phyloP scores from a whole-genome alignment of 2,797 vertebrate species.

The Pipistrellus nathusii region DNA sequence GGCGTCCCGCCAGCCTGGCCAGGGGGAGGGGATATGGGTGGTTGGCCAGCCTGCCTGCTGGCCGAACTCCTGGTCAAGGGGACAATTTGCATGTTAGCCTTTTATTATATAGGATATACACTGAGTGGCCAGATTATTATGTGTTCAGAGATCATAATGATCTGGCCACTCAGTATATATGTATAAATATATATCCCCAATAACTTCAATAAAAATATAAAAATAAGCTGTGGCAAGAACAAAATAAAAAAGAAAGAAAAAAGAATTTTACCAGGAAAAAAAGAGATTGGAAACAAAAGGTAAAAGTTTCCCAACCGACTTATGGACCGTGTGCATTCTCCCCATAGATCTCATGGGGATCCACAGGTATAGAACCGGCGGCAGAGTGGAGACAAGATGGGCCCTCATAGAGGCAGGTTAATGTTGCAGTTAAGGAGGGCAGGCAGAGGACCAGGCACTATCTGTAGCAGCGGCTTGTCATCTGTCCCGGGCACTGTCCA shows the following conservation, averaged over 20 bases:
- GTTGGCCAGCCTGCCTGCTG: too few species aligned
- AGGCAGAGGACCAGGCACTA: background rate
- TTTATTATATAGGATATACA: too few species aligned
- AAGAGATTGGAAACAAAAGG: conserved; percentile 11
- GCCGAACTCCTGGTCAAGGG: too few species aligned
- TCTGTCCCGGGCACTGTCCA: background rate
- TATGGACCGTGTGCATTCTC: background rate
- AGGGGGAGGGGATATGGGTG: too few species aligned
- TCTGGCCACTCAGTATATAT: too few species aligned
- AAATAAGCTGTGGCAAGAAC: background rate
- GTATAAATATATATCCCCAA: background rate
- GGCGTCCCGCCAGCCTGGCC: too few species aligned
- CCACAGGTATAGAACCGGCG: background rate
- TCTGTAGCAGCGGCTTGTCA: background rate
- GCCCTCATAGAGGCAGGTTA: background rate
- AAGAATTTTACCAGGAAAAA: background rate
- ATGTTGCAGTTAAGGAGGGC: background rate
- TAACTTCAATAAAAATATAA: background rate
- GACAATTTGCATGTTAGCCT: too few species aligned
- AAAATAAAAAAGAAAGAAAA: background rate
- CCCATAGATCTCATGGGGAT: background rate
- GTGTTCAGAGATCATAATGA: too few species aligned
- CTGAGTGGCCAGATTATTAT: too few species aligned
- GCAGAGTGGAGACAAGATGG: background rate
- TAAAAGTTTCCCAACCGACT: conserved; percentile 3